Base-by-base conservation (phyloP, 64 coral and sea anemone genomes). In the Dendrophyllia cribrosa region DNA sequence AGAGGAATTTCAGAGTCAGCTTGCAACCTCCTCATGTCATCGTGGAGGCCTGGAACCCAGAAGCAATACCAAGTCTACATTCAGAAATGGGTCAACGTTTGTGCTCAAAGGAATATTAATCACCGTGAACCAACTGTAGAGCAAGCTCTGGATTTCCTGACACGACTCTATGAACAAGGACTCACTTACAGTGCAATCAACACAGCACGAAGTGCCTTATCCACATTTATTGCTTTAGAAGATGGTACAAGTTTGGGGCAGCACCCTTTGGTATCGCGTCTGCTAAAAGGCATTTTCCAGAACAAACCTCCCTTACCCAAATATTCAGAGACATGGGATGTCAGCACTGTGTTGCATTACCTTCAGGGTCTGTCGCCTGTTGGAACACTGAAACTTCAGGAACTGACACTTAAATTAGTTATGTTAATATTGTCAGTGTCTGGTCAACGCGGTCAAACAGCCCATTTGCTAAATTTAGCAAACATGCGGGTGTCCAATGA, bases 241-340 rank as follows among this genome's bases (percentile, higher is more conserved):
- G 85, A 88, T 64, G 86, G 71, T 26, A 76, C 72, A 88, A 63
- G 72, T 44, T 16, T 92, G 72, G 79, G 80, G 56, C 58, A 74
- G 16, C 90, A 92, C 15, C 90, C 51, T 9, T 66, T 92, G 43
- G 82, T 87, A 23, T 68, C 21, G 66, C 58, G 90, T 49, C 66
- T 85, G 8, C 21, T 76, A 43, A 92, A 76, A 86, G 69, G 90
- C 22, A 74, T 91, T 66, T 85, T 85, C 72, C 69, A 86, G 50
- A 72, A 16, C 16, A 92, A 74, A 23, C 81, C 90, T 49, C 22
- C 59, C 50, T 63, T 17, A 10, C 79, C 79, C 44, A 92, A 24
- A 58, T 93, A 93, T 76, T 86, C 78, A 58, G 52, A 66, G 22
- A 87, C 52, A 43, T 87, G 82, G 73, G 67, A 87, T 87, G 91